Conservation (phyloP, 2,888 invertebrate species). For the Malthinus flaveolus region DNA sequence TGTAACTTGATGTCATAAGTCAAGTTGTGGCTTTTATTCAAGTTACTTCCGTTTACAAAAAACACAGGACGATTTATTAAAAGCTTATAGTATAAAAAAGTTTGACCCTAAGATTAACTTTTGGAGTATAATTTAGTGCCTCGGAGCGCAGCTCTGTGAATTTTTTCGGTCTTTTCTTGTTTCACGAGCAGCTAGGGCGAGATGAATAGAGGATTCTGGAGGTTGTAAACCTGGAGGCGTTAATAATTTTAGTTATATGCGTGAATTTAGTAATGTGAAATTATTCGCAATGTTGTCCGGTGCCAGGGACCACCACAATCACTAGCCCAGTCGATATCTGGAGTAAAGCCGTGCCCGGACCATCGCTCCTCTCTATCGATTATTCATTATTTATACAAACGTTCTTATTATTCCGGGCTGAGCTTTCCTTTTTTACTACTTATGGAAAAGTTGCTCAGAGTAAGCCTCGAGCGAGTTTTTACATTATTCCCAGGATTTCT, state of each 20-base stretch:
- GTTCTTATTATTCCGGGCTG: slow-evolving; percentile 54
- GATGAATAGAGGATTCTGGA: slow-evolving; percentile 15
- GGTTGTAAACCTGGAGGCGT: slow-evolving; percentile 17
- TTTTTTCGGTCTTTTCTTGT: slow-evolving; percentile 15
- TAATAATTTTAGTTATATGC: slow-evolving; percentile 39
- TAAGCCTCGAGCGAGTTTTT: slow-evolving; percentile 29
- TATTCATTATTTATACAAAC: slow-evolving; percentile 57
- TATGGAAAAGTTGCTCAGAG: slow-evolving; percentile 31
- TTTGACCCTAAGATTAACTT: slow-evolving; percentile 25
- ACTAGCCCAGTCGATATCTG: slow-evolving; percentile 53
- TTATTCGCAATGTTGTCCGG: slow-evolving; percentile 38
- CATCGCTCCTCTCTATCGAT: slow-evolving; percentile 52
- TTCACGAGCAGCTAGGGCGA: slow-evolving; percentile 5
- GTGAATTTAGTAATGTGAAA: slow-evolving; percentile 36
- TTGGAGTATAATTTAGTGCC: slow-evolving; percentile 17
- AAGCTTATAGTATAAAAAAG: slow-evolving; percentile 15
- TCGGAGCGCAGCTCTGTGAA: slow-evolving; percentile 3
- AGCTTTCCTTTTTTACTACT: slow-evolving; percentile 49
- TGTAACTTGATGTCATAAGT: no score
- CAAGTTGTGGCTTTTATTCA: slow-evolving; percentile 6
- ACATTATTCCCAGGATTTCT: slow-evolving; percentile 28
- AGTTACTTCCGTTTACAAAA: slow-evolving; percentile 21
- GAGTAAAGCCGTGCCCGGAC: slow-evolving; percentile 54
- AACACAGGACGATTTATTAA: slow-evolving; percentile 12
- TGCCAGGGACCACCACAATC: slow-evolving; percentile 49